phyloP scores from a whole-genome alignment of 2,797 vertebrate genomes.

The Tokudaia muenninki region DNA sequence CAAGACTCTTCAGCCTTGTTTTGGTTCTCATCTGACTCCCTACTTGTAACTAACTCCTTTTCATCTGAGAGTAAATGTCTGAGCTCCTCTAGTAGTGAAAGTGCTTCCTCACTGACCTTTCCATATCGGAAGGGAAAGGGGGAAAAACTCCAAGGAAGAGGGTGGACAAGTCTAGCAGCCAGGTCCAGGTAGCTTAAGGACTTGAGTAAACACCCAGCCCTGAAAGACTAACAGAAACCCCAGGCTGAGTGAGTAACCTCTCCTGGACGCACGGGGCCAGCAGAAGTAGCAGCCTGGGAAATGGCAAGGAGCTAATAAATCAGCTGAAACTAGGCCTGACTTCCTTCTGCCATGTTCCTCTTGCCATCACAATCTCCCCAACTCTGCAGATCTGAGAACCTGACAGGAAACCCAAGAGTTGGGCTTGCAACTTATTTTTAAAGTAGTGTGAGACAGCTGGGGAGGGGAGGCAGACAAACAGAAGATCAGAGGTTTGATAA shows the following conservation, averaged over 20 bases:
- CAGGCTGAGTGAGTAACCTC: neutral
- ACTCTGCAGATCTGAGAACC: neutral
- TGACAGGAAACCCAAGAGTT: neutral
- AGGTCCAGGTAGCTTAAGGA: slow-evolving; percentile 40
- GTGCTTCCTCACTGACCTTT: neutral
- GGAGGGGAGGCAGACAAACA: neutral
- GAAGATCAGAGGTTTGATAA: slow-evolving; percentile 31
- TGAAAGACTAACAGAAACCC: slow-evolving; percentile 1
- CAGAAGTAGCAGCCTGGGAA: slow-evolving; percentile 5
- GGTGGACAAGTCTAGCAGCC: neutral
- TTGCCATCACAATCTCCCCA: neutral
- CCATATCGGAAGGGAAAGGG: neutral
- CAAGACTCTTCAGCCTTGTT: neutral
- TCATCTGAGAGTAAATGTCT: neutral
- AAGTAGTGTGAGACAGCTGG: neutral
- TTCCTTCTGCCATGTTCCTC: neutral
- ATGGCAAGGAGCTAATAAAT: slow-evolving; percentile 21
- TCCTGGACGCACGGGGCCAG: neutral
- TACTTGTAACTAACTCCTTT: neutral
- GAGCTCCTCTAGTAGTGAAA: neutral
- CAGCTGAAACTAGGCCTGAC: neutral
- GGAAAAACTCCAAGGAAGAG: slow-evolving; percentile 27
- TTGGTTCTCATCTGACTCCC: neutral
- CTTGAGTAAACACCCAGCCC: slow-evolving; percentile 46
- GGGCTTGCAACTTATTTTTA: slow-evolving; percentile 37